Evolutionary conservation across 1,140 invertebrate genomes (phyloP).

Genomic region (Diachasma alloeum): DNA sequence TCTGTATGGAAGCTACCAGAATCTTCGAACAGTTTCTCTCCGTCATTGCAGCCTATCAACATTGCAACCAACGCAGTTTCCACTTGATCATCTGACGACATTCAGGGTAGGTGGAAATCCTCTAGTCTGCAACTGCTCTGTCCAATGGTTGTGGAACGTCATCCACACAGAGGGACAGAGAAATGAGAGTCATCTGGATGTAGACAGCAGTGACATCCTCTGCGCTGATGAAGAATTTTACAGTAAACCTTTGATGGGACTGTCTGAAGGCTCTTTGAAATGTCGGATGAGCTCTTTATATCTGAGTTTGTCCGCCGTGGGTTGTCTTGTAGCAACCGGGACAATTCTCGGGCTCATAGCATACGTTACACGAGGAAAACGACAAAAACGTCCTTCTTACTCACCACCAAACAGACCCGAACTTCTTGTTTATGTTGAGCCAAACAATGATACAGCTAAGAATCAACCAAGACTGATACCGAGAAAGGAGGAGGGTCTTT

Average conservation of each 20-base stretch:
- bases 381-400: conserved; percentile 54
- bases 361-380: conserved; percentile 48
- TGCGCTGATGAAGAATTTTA: conserved; percentile 58
- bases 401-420: conserved; percentile 56
- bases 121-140: conserved; percentile 85
- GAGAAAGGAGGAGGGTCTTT: conserved; percentile 51
- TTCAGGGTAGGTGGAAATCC: conserved; percentile 83
- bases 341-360: conserved; percentile 52
- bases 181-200: conserved; percentile 50
- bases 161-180: conserved; percentile 60
- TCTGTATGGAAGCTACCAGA: conserved; percentile 75
- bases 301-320: conserved; percentile 48
- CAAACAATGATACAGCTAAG: conserved; percentile 49
- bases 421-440: conserved; percentile 59
- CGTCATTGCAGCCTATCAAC: conserved; percentile 76
- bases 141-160: conserved; percentile 85
- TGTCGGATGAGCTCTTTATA: conserved; percentile 56
- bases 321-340: conserved; percentile 52
- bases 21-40: conserved; percentile 74
- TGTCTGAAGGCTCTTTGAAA: conserved; percentile 53
- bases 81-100: conserved; percentile 75
- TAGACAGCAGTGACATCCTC: conserved; percentile 56
- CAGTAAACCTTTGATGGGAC: conserved; percentile 48
- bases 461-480: conserved; percentile 54
- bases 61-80: conserved; percentile 80